A percentile compares a stretch with the other conserved stretches of the same genome.
Conservation (phyloP, 2,797 vertebrate species). For the Sebastes ruberrimus region DNA sequence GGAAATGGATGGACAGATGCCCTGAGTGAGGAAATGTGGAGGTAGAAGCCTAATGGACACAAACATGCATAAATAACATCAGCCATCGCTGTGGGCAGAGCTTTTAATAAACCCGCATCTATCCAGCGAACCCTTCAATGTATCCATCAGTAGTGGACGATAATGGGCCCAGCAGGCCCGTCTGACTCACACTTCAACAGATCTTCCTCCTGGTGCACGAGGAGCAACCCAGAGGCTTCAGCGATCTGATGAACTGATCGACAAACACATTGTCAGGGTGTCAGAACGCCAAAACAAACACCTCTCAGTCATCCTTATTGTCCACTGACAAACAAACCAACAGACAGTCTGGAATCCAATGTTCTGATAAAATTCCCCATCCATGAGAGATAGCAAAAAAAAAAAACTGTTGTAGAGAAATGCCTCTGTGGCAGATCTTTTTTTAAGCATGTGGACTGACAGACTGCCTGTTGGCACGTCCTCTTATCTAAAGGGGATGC, state of each 20-base stretch:
- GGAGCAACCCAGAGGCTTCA: constrained; percentile 63
- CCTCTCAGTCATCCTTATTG: constrained; percentile 64
- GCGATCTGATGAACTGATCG: constrained; percentile 70
- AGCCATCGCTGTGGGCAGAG: constrained; percentile 75
- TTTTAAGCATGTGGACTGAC: constrained; percentile 74
- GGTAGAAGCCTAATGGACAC: constrained; percentile 98
- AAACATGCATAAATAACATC: constrained; percentile 98
- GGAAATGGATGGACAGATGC: constrained; percentile 79
- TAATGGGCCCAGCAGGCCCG: constrained; percentile 78
- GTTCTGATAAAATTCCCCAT: constrained; percentile 57
- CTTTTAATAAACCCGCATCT: constrained; percentile 86
- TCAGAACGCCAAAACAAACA: constrained; percentile 66
- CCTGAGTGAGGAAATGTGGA: constrained; percentile 86
- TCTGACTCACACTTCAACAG: constrained; percentile 78
- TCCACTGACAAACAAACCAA: constrained; percentile 56
- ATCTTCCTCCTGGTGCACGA: constrained; percentile 52
- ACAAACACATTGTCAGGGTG: constrained; percentile 70
- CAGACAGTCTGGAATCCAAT: constrained; percentile 39
- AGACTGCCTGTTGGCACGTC: constrained; percentile 75
- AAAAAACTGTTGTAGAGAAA: constrained; percentile 64
- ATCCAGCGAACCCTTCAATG: constrained; percentile 73
- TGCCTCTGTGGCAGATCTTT: constrained; percentile 76
- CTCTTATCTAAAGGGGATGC: constrained; percentile 76
- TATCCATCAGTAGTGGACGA: constrained; percentile 75
- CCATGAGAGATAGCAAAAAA: constrained; percentile 32